Percentiles rank a stretch among this genome's conserved stretches.
Evolutionary conservation across 1,140 invertebrate genomes (phyloP).

Genomic region (Listronotus bonariensis): DNA sequence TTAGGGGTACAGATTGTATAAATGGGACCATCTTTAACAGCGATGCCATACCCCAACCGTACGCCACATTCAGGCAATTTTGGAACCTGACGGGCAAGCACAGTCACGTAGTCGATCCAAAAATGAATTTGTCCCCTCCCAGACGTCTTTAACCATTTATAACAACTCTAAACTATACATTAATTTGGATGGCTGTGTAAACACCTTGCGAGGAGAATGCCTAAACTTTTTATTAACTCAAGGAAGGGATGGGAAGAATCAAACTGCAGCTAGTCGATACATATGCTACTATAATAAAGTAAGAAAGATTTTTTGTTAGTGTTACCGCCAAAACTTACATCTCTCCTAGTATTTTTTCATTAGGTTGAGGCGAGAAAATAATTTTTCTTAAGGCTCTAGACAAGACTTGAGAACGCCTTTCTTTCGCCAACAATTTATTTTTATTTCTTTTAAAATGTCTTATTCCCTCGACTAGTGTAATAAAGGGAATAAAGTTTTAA

Average conservation of each 20-base stretch:
- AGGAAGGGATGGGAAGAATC: conserved; percentile 83
- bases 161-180: conserved; percentile 83
- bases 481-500: too few relatives aligned
- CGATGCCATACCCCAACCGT: conserved; percentile 71
- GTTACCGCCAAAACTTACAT: too few relatives aligned
- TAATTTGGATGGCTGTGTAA: conserved; percentile 87
- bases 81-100: conserved; percentile 59
- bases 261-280: conserved; percentile 82
- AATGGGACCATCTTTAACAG: conserved; percentile 77
- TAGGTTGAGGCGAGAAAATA: too few relatives aligned
- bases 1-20: conserved; percentile 71
- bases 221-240: conserved; percentile 79
- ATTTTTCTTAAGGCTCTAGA: too few relatives aligned
- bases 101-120: conserved; percentile 60
- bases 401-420: too few relatives aligned
- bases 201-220: conserved; percentile 85
- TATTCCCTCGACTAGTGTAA: too few relatives aligned
- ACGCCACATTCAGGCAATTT: conserved; percentile 80
- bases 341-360: too few relatives aligned
- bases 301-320: neutral
- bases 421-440: too few relatives aligned
- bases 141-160: conserved; percentile 77
- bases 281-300: conserved; percentile 74
- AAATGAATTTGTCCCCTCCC: conserved; percentile 71
- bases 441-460: too few relatives aligned